Base-by-base conservation (phyloP, 2,888 invertebrate species). In the Acronicta alni region DNA sequence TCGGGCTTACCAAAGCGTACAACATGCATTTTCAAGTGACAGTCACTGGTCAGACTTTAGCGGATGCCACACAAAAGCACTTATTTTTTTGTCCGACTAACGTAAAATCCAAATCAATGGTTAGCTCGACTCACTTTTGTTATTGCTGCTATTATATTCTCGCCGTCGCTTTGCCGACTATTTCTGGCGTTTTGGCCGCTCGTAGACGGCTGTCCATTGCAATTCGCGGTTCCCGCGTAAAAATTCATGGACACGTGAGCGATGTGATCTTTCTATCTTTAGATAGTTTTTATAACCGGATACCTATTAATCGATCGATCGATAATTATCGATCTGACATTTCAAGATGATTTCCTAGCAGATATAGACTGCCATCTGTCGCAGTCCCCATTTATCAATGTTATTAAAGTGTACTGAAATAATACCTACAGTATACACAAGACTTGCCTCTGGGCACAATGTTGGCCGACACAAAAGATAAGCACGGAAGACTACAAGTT, bases 81-180 rank as follows among this genome's bases (percentile, higher is more conserved):
- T 89, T 84, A 79, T 85, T 90, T 90, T 77, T 91, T 92, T 91
- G 88, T 82, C 75, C 75, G 78, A 79, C 82, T 85, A 85, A 87
- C 89, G 84, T 85, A 83, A 88, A 92, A 90, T 89, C 89, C 88
- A 91, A 93, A 93, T 93, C 93, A 93, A 93, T 93, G 93, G 93
- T 92, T 86, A 91, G 89, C 84, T 79, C 87, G 81, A 85, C 87
- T 91, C 89, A 92, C 91, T 92, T 93, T 91, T 93, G 89, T 92
- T 90, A 90, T 91, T 88, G 89, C 88, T 83, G 81, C 90, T 81
- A 90, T 90, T 90, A 91, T 89, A 84, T 86, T 84, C 85, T 81
- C 84, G 80, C 80, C 85, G 80, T 76, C 80, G 85, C 80, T 78
- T 69, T 46, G 67, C 76, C 67, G 79, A 76, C 80, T 79, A 81